Evolutionary conservation across 64 coral and sea anemone species (phyloP), one percentile per base, ranked within the genome.

Genomic region (Catalaphyllia jardinei): DNA sequence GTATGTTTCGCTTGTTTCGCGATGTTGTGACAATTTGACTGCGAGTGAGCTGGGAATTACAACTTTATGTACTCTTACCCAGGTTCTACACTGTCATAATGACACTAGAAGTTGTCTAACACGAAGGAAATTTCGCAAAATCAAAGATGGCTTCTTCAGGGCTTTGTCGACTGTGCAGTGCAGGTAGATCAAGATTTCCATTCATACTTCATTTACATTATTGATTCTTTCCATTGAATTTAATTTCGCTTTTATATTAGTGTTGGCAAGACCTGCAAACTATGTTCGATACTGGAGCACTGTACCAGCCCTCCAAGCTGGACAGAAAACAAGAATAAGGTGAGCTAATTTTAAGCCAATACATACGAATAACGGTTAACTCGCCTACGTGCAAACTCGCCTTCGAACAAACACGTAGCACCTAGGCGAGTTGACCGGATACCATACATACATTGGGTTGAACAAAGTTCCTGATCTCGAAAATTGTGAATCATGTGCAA

Each of bases 301-400:
- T 16, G 12, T 46, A 52, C 10, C 33, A 39, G 20, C 64, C 11
- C 50, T 90, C 16, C 74, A 77, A 60, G 96, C 92, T 31, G 96
- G 96, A 25, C 89, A 98, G 71, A 98, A 92, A 78, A 92, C 87
- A 83, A 87, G 96, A 87, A n/a, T 94, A 22, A 78, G 84, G 96
- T 98, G 87, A 64, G 89, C 71, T 39, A 39, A 39, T 39, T 39
- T 55, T 55, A 9, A 55, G 52, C 52, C 13, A n/a, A n/a, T n/a
- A n/a, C n/a, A n/a, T n/a, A n/a, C n/a, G n/a, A n/a, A n/a, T n/a
- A n/a, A n/a, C n/a, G n/a, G n/a, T n/a, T n/a, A n/a, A n/a, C n/a
- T n/a, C n/a, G n/a, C n/a, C n/a, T n/a, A n/a, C n/a, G n/a, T n/a
- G n/a, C n/a, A n/a, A n/a, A n/a, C n/a, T n/a, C n/a, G n/a, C n/a